Evolutionary conservation across 2,888 invertebrate species (phyloP).

Genomic region (Rotaria magnacalcarata): DNA sequence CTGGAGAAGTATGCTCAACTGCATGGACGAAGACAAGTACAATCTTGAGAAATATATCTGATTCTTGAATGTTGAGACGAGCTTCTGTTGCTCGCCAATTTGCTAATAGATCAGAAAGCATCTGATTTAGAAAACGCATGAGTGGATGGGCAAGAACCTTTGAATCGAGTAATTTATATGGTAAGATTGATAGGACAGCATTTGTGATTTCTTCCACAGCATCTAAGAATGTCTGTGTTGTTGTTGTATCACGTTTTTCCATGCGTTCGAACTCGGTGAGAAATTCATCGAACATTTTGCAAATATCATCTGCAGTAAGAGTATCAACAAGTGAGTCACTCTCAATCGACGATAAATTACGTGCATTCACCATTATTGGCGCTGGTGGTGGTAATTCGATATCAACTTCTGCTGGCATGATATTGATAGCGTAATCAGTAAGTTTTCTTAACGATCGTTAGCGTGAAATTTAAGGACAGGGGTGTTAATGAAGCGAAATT

Average conservation of each 20-base stretch:
- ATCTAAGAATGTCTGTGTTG: background rate
- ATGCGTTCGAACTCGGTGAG: background rate
- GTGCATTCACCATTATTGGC: too few relatives aligned
- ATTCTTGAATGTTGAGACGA: background rate
- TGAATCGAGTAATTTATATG: background rate
- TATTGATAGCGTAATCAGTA: too few relatives aligned
- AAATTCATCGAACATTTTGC: background rate
- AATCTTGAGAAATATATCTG: background rate
- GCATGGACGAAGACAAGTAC: background rate
- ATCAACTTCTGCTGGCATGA: too few relatives aligned
- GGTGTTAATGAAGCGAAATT: too few relatives aligned
- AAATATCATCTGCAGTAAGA: background rate
- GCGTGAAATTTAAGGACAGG: too few relatives aligned
- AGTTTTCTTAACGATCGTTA: too few relatives aligned
- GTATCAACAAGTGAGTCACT: background rate
- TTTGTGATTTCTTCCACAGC: background rate
- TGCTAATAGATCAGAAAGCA: background rate
- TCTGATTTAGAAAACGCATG: background rate
- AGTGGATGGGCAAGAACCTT: background rate
- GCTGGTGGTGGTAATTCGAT: too few relatives aligned
- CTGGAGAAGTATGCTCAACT: too few relatives aligned
- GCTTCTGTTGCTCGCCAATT: background rate
- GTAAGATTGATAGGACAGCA: background rate
- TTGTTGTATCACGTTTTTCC: background rate
- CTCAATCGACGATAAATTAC: too few relatives aligned